These are phyloP conservation scores for Adelognathus sp. DNA, from an alignment of 2,888 invertebrate genomes.

Conservation along the genomic window DNA sequence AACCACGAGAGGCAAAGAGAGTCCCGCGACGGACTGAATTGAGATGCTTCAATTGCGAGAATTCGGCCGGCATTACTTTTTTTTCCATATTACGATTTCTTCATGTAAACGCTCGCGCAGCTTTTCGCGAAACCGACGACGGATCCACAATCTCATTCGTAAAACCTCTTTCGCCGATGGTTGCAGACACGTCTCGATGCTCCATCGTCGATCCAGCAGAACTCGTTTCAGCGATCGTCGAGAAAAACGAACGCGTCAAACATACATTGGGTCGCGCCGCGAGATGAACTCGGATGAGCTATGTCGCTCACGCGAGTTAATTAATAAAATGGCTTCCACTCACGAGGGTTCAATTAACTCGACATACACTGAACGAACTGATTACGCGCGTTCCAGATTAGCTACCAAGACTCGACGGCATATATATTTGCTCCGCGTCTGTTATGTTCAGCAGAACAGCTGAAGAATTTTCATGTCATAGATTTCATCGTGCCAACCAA, in stretches of 20 bases:
- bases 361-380: slow-evolving; percentile 42
- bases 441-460: slow-evolving; percentile 1
- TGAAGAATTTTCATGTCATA: slow-evolving; percentile 41
- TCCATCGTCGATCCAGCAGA: slow-evolving; percentile 49
- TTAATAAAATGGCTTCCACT: slow-evolving; percentile 56
- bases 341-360: slow-evolving; percentile 52
- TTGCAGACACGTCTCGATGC: slow-evolving; percentile 52
- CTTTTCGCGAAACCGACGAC: slow-evolving; percentile 9
- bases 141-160: slow-evolving; percentile 21
- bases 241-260: slow-evolving; percentile 29
- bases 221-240: slow-evolving; percentile 36
- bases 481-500: slow-evolving; percentile 28
- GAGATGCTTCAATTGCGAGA: slow-evolving; percentile 15
- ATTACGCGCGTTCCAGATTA: slow-evolving; percentile 49
- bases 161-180: slow-evolving; percentile 39
- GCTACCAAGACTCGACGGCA: background rate
- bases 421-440: background rate
- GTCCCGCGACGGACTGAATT: slow-evolving; percentile 19
- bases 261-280: slow-evolving; percentile 1
- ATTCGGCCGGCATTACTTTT: background rate
- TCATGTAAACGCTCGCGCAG: slow-evolving; percentile 8
- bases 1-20: slow-evolving; percentile 1
- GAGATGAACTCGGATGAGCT: slow-evolving; percentile 23
- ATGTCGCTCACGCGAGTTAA: slow-evolving; percentile 49
- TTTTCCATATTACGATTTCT: background rate